These are phyloP conservation scores for Sceloporus undulatus DNA, from an alignment of 2,113 vertebrate species.

Conservation along the genomic window DNA sequence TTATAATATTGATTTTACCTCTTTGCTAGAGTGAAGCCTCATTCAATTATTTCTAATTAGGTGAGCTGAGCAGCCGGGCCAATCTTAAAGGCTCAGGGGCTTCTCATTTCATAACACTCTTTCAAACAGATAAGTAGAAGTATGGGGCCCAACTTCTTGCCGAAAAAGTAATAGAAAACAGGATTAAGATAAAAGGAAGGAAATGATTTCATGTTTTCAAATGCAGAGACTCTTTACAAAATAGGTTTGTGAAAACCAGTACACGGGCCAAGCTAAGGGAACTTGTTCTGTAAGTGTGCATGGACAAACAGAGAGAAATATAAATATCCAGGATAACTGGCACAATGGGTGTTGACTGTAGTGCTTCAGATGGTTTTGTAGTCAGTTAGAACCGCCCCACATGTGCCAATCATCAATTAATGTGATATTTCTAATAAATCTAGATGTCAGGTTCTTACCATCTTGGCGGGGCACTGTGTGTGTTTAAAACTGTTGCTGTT, in stretches of 20 bases:
- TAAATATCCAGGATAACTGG: neutral
- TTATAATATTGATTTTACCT: slow-evolving; percentile 70
- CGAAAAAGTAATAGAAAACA: slow-evolving; percentile 32
- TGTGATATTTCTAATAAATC: neutral
- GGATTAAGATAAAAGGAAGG: slow-evolving; percentile 24
- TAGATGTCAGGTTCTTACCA: neutral
- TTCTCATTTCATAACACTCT: slow-evolving; percentile 61
- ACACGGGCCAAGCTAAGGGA: slow-evolving; percentile 32
- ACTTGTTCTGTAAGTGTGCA: slow-evolving; percentile 7
- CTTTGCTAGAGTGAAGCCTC: slow-evolving; percentile 61
- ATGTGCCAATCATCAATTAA: no score
- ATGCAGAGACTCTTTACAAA: slow-evolving; percentile 4
- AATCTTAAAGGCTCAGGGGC: slow-evolving; percentile 66
- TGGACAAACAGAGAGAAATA: slow-evolving; percentile 12
- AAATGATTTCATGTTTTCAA: neutral
- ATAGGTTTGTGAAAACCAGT: slow-evolving; percentile 26
- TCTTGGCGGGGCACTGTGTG: neutral
- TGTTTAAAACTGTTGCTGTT: no score
- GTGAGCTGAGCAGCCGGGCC: slow-evolving; percentile 39
- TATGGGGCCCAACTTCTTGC: slow-evolving; percentile 24
- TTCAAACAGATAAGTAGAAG: slow-evolving; percentile 36
- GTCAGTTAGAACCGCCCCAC: no score
- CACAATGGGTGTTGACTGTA: neutral
- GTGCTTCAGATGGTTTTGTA: no score
- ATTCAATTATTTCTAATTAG: slow-evolving; percentile 76